These are phyloP conservation scores for Aphaenogaster floridana DNA, from an alignment of 1,140 invertebrate species.

Conservation along the genomic window DNA sequence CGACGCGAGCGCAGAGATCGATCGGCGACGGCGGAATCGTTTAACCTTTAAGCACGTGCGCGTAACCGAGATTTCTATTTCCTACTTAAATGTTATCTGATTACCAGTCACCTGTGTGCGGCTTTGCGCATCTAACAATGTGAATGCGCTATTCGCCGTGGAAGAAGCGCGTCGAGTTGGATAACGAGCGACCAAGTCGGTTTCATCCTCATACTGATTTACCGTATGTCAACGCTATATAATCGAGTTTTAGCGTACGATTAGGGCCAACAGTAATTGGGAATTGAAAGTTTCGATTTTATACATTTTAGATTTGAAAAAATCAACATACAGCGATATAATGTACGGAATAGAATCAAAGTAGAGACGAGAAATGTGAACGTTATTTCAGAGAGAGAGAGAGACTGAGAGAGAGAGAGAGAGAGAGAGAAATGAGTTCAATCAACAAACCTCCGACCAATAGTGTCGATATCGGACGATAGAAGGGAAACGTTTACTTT, in stretches of 20 bases:
- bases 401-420: background rate
- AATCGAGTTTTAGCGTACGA: background rate
- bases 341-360: background rate
- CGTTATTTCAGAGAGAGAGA: background rate
- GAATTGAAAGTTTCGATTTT: background rate
- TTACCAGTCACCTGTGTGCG: conserved; percentile 44
- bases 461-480: conserved; percentile 38
- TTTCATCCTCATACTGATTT: background rate
- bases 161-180: background rate
- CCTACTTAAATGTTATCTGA: conserved; percentile 58
- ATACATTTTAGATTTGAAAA: background rate
- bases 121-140: conserved; percentile 43
- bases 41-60: conserved; percentile 59
- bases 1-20: background rate
- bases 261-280: background rate
- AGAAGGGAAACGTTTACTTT: conserved; percentile 60
- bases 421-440: conserved; percentile 9
- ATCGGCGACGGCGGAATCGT: conserved; percentile 28
- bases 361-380: background rate
- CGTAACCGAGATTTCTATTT: conserved; percentile 56
- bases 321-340: background rate
- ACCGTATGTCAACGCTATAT: background rate
- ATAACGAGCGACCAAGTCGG: conserved; percentile 11
- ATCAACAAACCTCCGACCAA: background rate
- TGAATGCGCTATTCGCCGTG: background rate